Base-by-base conservation (phyloP, 2,888 invertebrate genomes). In the Diogma glabrata region DNA sequence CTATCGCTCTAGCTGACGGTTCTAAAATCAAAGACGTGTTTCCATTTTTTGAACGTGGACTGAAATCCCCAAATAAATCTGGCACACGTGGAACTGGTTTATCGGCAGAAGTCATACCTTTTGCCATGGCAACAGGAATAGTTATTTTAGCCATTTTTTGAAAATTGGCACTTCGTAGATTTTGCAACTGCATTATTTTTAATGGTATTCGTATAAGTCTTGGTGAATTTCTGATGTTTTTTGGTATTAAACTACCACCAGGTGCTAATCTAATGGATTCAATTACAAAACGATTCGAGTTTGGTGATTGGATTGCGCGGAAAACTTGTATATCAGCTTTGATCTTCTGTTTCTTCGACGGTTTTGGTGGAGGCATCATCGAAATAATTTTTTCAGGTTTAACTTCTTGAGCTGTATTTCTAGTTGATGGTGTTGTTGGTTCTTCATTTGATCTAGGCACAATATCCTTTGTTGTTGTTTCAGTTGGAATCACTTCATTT, bases 1-100 rank as follows among this genome's bases (percentile, higher is more conserved):
- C 83, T 20, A 78, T 67, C 1, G 86, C 81, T 59, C 75, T 75
- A 19, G 86, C 82, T 50, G 74, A 72, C 1, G 86, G 86, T 59
- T 77, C 78, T 55, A 86, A 63, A 55, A 79, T 72, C 6, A 78
- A 60, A 0, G 74, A 71, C 0, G 74, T 61, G 33, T 53, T 51
- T 3, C 48, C 49, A 9, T 50, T 45, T n/a, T 24, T 49, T 1
- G 23, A 46, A 8, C 22, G 8, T 51, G 43, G 51, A n/a, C 30
- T 14, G n/a, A n/a, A n/a, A 30, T 26, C 19, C 17, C 26, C 26
- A 20, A 48, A 48, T 36, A 20, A 10, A 47, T 67, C 64, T 1
- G 67, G 63, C 28, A 67, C 60, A 28, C 22, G 6, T 49, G 51
- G 49, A 24, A 54, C 30, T 9, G 60, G 64, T 22, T 60, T 60